Conservation (phyloP, 2,113 vertebrate species). For the Dendropsophus ebraccatus region DNA sequence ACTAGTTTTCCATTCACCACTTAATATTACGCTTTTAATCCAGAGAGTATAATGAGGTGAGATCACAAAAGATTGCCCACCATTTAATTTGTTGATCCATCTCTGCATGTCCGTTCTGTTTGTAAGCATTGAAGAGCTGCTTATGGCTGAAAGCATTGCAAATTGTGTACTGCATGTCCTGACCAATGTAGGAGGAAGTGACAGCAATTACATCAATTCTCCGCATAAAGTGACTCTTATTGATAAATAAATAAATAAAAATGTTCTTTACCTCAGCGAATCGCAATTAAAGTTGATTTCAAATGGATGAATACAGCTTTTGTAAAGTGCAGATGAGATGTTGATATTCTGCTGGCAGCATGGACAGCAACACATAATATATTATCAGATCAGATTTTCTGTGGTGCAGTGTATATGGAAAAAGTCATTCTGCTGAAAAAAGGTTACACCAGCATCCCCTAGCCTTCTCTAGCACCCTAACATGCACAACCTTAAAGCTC, state of each 20-base stretch:
- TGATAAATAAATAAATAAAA: not conserved
- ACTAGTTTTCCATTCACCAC: too few species aligned
- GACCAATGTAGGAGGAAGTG: not conserved
- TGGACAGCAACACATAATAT: not conserved
- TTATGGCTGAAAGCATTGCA: constrained; percentile 9
- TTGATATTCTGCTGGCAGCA: not conserved
- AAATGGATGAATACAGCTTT: constrained; percentile 5
- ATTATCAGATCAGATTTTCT: not conserved
- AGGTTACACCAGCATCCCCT: not conserved
- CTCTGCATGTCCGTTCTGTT: not conserved
- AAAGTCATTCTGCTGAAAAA: not conserved
- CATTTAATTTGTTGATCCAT: constrained; percentile 1
- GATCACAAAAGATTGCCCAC: not conserved
- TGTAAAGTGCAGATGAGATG: not conserved
- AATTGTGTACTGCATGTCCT: constrained; percentile 18
- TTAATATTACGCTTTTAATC: not conserved
- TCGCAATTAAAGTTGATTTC: not conserved
- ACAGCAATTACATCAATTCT: constrained; percentile 10
- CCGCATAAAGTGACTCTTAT: not conserved
- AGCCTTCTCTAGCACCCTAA: not conserved
- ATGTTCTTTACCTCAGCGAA: not conserved
- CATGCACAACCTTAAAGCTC: not conserved
- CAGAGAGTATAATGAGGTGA: not conserved
- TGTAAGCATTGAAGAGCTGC: constrained; percentile 3
- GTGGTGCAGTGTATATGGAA: not conserved